These are phyloP conservation scores for Meiosimyza decipiens DNA, from an alignment of 2,888 invertebrate species.

Conservation along the genomic window DNA sequence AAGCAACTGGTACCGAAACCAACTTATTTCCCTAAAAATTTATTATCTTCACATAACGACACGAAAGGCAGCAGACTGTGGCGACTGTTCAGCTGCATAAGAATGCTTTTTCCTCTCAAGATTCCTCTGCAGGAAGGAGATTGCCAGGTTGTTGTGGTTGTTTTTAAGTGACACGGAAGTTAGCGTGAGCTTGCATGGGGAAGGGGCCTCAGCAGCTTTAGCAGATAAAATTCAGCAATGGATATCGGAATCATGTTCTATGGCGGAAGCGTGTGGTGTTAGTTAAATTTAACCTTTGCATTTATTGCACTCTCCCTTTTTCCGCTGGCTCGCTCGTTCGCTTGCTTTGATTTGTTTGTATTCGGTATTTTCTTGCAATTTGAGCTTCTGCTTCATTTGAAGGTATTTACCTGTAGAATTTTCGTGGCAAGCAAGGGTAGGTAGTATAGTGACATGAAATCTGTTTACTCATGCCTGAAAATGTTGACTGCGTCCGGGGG, in stretches of 20 bases:
- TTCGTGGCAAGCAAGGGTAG: not conserved
- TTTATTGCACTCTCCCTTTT: not conserved
- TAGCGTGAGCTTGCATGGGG: not conserved
- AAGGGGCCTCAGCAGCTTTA: not conserved
- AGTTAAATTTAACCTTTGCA: conserved; percentile 27
- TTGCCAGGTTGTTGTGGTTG: not conserved
- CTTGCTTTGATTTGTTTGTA: not conserved
- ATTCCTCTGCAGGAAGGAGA: not conserved
- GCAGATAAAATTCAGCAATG: conserved; percentile 2
- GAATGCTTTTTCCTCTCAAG: not conserved
- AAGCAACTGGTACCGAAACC: too few relatives aligned
- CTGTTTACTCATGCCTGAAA: conserved; percentile 14
- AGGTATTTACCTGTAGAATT: conserved; percentile 12
- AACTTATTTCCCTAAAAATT: conserved; percentile 16
- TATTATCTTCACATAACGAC: conserved; percentile 31
- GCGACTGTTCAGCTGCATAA: not conserved
- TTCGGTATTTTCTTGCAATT: not conserved
- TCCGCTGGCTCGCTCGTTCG: not conserved
- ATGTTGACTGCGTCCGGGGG: conserved; percentile 18
- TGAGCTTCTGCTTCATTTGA: conserved; percentile 5
- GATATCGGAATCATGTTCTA: conserved; percentile 18
- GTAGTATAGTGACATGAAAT: conserved; percentile 6
- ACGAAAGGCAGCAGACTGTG: conserved; percentile 33
- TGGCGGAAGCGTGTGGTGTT: conserved; percentile 18
- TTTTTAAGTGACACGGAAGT: not conserved